Evolutionary conservation across 2,797 vertebrate species (phyloP).

Genomic region (Neosilurus mollespiculum): DNA sequence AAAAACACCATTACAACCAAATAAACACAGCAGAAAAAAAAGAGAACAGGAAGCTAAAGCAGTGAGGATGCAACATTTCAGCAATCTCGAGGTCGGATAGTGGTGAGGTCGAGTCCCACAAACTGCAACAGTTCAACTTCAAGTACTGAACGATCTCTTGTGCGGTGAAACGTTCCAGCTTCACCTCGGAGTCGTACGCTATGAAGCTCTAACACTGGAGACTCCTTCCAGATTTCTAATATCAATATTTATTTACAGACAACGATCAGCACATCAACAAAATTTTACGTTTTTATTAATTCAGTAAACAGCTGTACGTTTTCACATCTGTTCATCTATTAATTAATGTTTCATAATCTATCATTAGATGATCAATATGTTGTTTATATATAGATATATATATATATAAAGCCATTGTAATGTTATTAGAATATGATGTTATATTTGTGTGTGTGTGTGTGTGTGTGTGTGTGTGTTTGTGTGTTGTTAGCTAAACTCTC

Average conservation of each 20-base stretch:
- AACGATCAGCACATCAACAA: too few relatives aligned
- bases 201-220: background rate
- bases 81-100: background rate
- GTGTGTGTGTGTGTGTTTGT: background rate
- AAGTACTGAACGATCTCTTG: too few relatives aligned
- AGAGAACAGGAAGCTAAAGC: slow-evolving; percentile 8
- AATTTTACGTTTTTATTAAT: too few relatives aligned
- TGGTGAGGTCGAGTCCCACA: background rate
- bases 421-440: too few relatives aligned
- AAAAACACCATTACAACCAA: slow-evolving; percentile 18
- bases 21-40: slow-evolving; percentile 24
- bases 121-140: too few relatives aligned
- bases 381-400: too few relatives aligned
- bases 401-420: too few relatives aligned
- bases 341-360: too few relatives aligned
- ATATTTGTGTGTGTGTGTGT: background rate
- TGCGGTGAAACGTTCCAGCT: background rate
- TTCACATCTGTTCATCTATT: too few relatives aligned
- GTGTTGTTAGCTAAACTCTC: background rate
- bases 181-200: background rate
- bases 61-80: background rate
- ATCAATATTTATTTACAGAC: background rate
- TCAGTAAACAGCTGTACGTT: too few relatives aligned
- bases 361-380: too few relatives aligned
- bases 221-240: background rate